Evolutionary conservation across 1,140 invertebrate genomes (phyloP).

Genomic region (Drosophila repletoides): DNA sequence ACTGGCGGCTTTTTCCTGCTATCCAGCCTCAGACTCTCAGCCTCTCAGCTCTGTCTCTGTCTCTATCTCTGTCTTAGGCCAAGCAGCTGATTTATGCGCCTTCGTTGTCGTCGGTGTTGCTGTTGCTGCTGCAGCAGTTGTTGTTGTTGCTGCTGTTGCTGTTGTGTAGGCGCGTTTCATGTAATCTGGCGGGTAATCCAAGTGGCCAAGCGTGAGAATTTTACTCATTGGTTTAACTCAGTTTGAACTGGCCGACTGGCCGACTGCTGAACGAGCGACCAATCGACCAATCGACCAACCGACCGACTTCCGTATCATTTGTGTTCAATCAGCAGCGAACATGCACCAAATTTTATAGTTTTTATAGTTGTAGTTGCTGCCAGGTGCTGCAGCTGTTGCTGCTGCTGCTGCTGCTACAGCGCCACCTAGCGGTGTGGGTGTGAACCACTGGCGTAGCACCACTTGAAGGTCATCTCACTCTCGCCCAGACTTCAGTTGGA

Average conservation of each 20-base stretch:
- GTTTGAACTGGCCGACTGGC: background rate
- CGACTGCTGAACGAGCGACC: background rate
- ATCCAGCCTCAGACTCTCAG: too few relatives aligned
- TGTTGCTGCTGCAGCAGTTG: constrained; percentile 14
- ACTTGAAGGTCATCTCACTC: constrained; percentile 39
- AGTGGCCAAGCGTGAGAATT: constrained; percentile 79
- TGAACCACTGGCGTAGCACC: constrained; percentile 46
- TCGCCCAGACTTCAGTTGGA: background rate
- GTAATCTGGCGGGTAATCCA: constrained; percentile 78
- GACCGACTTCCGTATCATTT: constrained; percentile 78
- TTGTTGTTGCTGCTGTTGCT: constrained; percentile 25
- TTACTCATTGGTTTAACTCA: constrained; percentile 55
- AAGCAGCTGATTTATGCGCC: constrained; percentile 71
- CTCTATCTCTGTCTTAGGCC: constrained; percentile 11
- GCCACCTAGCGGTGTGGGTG: constrained; percentile 55
- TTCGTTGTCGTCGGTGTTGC: constrained; percentile 13
- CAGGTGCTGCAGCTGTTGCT: constrained; percentile 65
- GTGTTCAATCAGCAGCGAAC: constrained; percentile 77
- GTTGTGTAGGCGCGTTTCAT: constrained; percentile 76
- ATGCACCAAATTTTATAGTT: constrained; percentile 75
- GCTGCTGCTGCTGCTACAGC: too few relatives aligned
- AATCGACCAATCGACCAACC: constrained; percentile 8
- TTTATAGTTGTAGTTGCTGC: too few relatives aligned
- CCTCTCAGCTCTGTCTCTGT: too few relatives aligned
- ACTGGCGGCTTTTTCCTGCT: constrained; percentile 63